Conservation (phyloP, 2,888 invertebrate genomes). For the Drosophila percnosoma region DNA sequence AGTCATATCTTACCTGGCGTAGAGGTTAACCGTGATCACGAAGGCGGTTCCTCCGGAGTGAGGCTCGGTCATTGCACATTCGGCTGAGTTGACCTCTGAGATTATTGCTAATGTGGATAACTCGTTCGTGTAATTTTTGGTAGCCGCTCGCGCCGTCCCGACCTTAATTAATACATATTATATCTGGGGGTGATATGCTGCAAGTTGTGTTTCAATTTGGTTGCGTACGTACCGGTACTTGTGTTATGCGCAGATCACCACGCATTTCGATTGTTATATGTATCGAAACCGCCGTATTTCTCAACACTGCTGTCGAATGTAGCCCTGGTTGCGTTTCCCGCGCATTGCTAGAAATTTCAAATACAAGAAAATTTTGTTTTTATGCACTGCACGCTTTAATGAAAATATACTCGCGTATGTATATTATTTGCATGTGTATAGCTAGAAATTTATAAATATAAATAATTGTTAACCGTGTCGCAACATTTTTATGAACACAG, state of each 20-base stretch:
- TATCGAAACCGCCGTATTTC: neutral
- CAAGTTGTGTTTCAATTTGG: neutral
- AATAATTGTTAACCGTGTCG: constrained; percentile 59
- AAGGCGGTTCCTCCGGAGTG: constrained; percentile 84
- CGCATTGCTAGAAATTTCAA: neutral
- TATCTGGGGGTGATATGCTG: neutral
- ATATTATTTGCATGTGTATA: constrained; percentile 65
- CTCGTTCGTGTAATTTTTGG: constrained; percentile 90
- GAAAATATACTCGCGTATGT: constrained; percentile 59
- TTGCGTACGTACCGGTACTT: fast-evolving
- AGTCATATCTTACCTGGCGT: constrained; percentile 79
- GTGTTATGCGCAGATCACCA: neutral
- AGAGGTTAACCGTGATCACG: constrained; percentile 83
- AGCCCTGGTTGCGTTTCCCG: neutral
- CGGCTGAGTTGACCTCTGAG: constrained; percentile 91
- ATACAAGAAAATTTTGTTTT: constrained; percentile 19
- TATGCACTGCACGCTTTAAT: constrained; percentile 66
- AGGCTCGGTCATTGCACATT: constrained; percentile 87
- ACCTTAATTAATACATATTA: constrained; percentile 54
- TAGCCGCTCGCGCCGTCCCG: constrained; percentile 88
- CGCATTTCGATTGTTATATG: neutral
- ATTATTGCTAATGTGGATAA: constrained; percentile 91
- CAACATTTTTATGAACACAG: constrained; percentile 69
- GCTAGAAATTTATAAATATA: constrained; percentile 74
- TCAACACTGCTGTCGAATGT: neutral